Conservation (phyloP, 92 coral and sea anemone species). For the Porites cylindrica region DNA sequence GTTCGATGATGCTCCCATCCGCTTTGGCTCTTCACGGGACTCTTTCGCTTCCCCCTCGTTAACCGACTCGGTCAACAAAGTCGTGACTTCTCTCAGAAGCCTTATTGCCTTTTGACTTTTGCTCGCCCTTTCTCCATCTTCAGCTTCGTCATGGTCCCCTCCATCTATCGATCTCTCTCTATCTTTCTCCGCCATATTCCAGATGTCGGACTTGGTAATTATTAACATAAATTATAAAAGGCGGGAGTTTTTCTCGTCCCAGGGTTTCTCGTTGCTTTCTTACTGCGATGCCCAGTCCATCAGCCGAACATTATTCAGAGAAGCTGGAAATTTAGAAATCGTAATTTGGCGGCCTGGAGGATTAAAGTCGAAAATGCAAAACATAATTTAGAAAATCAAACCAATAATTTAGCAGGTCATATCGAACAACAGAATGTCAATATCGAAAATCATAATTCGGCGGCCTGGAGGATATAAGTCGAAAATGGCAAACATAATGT, state of each 20-base stretch:
- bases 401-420: no score
- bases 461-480: no score
- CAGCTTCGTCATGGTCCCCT: not conserved
- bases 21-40: not conserved
- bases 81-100: conserved; percentile 24
- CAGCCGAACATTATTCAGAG: no score
- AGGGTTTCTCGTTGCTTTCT: not conserved
- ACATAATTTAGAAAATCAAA: not conserved
- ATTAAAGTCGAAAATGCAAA: not conserved
- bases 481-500: no score
- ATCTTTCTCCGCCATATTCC: not conserved
- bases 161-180: not conserved
- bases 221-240: no score
- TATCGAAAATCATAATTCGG: no score
- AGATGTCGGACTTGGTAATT: not conserved
- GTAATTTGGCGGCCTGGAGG: not conserved
- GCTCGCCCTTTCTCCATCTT: not conserved
- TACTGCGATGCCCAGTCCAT: no score
- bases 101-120: conserved; percentile 23
- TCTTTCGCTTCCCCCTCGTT: conserved; percentile 18
- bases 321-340: no score
- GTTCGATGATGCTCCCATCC: not conserved
- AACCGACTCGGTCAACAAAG: conserved; percentile 2
- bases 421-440: no score
- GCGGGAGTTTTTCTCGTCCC: no score